Base-by-base conservation (phyloP, 2,797 vertebrate genomes). In the Rhinoraja longicauda region DNA sequence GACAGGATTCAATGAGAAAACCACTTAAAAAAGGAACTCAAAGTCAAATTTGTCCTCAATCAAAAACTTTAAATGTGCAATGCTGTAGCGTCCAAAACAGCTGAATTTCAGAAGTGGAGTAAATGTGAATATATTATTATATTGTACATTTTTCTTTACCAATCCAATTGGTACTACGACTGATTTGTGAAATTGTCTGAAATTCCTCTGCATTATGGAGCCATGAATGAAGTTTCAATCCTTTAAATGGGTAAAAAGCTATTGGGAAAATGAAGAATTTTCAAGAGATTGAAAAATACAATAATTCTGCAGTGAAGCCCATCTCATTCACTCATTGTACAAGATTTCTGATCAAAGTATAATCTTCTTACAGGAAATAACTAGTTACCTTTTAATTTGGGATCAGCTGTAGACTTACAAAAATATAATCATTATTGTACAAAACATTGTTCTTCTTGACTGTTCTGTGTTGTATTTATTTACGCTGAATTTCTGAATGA, bases 401-500 rank as follows among this genome's bases (percentile, higher is more conserved):
- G 39, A 26, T 45, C 88, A 73, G 67, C n/a, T 45, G 88, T 36
- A 13, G 0, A 4, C 64, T 45, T 73, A 39, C 39, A 72, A 26
- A 53, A 90, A 72, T 45, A 64, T 45, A 72, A 72, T 90, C 15
- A 67, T 73, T 70, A 24, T 45, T 39, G 39, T 45, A 32, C 21
- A 90, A 90, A 70, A 67, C 36, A 91, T 73, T 70, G 32, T 72
- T 91, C 32, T 15, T 67, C 64, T 67, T 7, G n/a, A 70, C 9
- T 26, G 29, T 36, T 39, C 67, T 45, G 45, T 72, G 36, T 39
- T 45, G 88, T 91, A 32, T 39, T 72, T 91, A 64, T 73, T 91
- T 39, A 91, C 64, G 72, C 39, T 53, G 88, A 29, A 72, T 91
- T 21, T 24, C 67, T 70, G 88, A 73, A 91, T 91, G 88, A 73